Evolutionary conservation across 2,113 vertebrate species (phyloP).

Genomic region (Chloroceryle aenea): DNA sequence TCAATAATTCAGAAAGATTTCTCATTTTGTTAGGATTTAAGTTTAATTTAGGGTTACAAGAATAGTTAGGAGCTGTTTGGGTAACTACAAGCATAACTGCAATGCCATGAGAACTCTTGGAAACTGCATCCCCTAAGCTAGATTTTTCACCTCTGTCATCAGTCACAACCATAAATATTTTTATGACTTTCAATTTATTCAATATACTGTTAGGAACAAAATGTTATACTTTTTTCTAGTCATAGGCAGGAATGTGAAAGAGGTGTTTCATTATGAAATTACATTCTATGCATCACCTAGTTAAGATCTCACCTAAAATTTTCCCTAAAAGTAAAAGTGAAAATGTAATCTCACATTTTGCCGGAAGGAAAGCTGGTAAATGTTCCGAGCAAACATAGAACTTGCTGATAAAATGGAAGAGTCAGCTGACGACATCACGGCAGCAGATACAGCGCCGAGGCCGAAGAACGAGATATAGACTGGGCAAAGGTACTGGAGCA

Average conservation of each 20-base stretch:
- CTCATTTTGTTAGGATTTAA: neutral
- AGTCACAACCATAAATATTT: neutral
- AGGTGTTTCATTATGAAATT: neutral
- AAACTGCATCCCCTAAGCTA: neutral
- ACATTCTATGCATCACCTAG: neutral
- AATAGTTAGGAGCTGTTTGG: neutral
- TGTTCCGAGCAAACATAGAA: constrained; percentile 97
- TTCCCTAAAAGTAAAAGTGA: neutral
- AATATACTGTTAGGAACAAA: neutral
- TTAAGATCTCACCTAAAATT: neutral
- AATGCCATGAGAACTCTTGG: neutral
- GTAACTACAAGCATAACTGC: neutral
- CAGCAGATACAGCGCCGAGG: constrained; percentile 93
- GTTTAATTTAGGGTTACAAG: neutral
- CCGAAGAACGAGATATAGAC: constrained; percentile 94
- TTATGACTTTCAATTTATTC: neutral
- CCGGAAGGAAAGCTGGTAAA: constrained; percentile 94
- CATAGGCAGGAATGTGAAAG: neutral
- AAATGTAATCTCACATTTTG: constrained; percentile 86
- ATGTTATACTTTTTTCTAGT: neutral
- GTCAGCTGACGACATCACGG: constrained; percentile 97
- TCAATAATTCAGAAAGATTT: neutral
- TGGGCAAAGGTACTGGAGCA: constrained; percentile 94
- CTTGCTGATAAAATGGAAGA: constrained; percentile 97
- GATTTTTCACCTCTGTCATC: neutral